Evolutionary conservation across 2,113 vertebrate species (phyloP), one percentile per base, ranked within the genome.

Genomic region (Nesogale talazaci): DNA sequence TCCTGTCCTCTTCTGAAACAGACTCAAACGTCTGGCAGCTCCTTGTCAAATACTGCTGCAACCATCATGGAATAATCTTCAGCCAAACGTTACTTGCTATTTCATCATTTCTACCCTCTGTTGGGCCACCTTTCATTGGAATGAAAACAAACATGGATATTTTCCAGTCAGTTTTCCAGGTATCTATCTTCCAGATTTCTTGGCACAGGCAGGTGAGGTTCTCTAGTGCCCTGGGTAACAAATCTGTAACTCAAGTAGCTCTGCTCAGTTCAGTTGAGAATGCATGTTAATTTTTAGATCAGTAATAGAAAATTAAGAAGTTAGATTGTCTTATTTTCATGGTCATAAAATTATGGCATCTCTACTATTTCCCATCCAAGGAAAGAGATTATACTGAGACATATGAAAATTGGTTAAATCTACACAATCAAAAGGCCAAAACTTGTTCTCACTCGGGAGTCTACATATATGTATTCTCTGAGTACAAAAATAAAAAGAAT

Each of bases 331-430:
- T 91, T 86, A 27, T 77, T 69, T 57, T 81, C 83, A 2, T 89
- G 3, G 74, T 86, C 7, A 70, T 29, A 34, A 76, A 93, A 92
- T 67, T 69, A 40, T 67, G 72, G 76, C 22, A 19, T 5, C 8
- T 9, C 84, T 87, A 46, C 0, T 52, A 72, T 22, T 90, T 69
- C 61, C 20, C 77, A 79, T 91, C 52, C 22, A 34, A 38, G 36
- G 69, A 95, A 91, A 87, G 25, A 27, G 91, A 67, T 69, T 92
- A 67, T n/a, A 38, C 52, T 92, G 7, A 86, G 87, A 83, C 70
- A 90, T n/a, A 42, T 67, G 7, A 89, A 95, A 80, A 88, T 57
- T 72, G 14, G 40, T 76, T 87, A 65, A 88, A 52, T 27, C 22
- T 2, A 77, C 29, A 88, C 31, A 76, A 65, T 65, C 59, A 61